phyloP scores from a whole-genome alignment of 2,797 vertebrate species.

The Lepus oiostolus region DNA sequence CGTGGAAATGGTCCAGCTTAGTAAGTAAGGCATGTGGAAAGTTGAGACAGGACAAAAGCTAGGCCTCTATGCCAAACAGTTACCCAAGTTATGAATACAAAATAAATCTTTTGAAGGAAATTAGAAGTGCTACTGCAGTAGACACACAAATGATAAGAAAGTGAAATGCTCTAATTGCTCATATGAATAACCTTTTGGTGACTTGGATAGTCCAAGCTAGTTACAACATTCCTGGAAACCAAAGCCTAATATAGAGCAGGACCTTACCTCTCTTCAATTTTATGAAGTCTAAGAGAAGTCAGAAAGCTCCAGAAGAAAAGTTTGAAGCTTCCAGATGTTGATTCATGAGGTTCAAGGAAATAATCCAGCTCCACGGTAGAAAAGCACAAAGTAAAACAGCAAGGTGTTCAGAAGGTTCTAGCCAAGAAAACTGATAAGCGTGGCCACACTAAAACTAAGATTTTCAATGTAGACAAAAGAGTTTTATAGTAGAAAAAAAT shows the following conservation, averaged over 20 bases:
- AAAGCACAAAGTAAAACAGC: background rate
- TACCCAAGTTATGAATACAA: background rate
- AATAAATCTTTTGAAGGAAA: background rate
- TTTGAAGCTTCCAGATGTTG: background rate
- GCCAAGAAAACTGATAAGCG: background rate
- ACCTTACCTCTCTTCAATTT: background rate
- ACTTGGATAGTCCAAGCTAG: background rate
- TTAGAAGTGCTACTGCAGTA: background rate
- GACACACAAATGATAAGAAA: background rate
- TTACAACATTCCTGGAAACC: background rate
- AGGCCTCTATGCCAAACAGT: background rate
- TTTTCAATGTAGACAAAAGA: background rate
- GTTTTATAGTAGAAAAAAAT: background rate
- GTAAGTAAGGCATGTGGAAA: background rate
- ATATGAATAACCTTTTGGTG: background rate
- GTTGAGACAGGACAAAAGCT: background rate
- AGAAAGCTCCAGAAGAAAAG: background rate
- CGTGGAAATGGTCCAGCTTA: background rate
- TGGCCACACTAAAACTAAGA: background rate
- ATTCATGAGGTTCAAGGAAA: background rate
- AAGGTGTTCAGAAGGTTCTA: background rate
- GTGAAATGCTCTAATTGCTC: background rate
- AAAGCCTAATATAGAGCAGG: background rate
- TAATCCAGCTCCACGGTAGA: background rate
- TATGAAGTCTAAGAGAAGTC: background rate